Conservation (phyloP, 2,888 invertebrate genomes). For the Pherbina coryleti region DNA sequence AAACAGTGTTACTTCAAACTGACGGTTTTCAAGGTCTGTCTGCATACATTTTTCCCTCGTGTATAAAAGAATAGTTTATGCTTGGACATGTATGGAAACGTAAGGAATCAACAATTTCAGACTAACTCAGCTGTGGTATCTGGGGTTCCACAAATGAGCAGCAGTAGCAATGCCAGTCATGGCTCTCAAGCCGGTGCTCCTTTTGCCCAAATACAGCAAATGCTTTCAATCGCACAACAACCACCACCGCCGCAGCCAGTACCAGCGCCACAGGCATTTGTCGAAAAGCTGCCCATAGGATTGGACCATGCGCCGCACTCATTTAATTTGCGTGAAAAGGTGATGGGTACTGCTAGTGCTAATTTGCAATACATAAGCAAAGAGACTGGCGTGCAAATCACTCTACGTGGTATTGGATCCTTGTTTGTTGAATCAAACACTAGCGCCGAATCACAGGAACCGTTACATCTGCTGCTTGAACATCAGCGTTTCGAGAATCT, state of each 20-base stretch:
- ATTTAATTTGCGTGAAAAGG: slow-evolving; percentile 81
- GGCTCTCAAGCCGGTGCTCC: background rate
- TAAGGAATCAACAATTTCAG: background rate
- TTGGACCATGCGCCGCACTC: slow-evolving; percentile 82
- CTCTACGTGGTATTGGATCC: slow-evolving; percentile 78
- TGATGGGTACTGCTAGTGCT: slow-evolving; percentile 79
- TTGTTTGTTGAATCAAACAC: slow-evolving; percentile 73
- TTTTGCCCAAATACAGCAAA: slow-evolving; percentile 1
- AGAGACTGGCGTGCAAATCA: slow-evolving; percentile 82
- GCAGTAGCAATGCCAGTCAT: background rate
- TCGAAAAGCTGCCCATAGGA: slow-evolving; percentile 82
- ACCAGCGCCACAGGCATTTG: slow-evolving; percentile 39
- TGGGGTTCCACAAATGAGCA: background rate
- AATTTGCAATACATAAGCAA: slow-evolving; percentile 83
- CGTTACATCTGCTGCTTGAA: slow-evolving; percentile 82
- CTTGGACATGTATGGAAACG: background rate
- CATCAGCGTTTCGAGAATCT: slow-evolving; percentile 78
- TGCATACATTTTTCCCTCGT: too few relatives aligned
- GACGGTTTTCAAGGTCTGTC: too few relatives aligned
- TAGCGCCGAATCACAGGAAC: slow-evolving; percentile 77
- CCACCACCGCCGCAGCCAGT: background rate
- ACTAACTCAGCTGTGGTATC: background rate
- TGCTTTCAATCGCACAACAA: background rate
- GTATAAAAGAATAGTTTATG: too few relatives aligned
- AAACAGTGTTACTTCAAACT: too few relatives aligned